Base-by-base conservation (phyloP, 1,140 invertebrate genomes). In the Drosophila insularis region DNA sequence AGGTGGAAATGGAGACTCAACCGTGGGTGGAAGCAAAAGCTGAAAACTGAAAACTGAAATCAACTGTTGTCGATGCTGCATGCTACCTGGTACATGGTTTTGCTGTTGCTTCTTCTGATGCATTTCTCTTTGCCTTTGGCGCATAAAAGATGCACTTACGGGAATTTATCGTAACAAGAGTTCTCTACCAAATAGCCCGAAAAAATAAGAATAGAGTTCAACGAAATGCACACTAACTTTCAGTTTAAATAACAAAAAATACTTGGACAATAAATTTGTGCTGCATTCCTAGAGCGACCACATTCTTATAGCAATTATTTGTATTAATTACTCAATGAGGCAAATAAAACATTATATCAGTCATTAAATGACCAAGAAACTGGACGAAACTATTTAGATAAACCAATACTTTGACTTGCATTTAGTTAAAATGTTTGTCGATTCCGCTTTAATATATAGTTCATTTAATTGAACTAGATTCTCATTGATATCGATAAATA, bases 121-220 rank as follows among this genome's bases (percentile, higher is more conserved):
- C 74, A 81, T 79, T 75, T 39, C 54, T 68, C 68, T 66, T 50
- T 59, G 71, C 54, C 31, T 56, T 56, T 31, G 54, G 55, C 40
- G 35, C 68, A 82, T 79, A 55, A 82, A 82, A 79, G 55, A 72
- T 82, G 71, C 68, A 76, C 39, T 53, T 54, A 54, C 4, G 27
- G 21, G 55, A 66, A 43, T 65, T 56, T 56, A 56, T 65, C 54
- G 13, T 27, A 68, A 68, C 21, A 46, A 39, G 27, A 37, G 23
- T 54, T 65, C 13, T 10, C 17, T 6, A 5, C 27, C 31, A 54
- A 39, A 32, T 56, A 68, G 61, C 32, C 56, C 54, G 4, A 32
- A 31, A 56, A 14, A 7, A 56, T n/a, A 17, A 32, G 27, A 14
- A 14, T 23, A 54, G 46, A 50, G 17, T 19, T 27, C 5, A 54